Conservation (phyloP, 2,113 vertebrate species). For the Hippolais icterina region DNA sequence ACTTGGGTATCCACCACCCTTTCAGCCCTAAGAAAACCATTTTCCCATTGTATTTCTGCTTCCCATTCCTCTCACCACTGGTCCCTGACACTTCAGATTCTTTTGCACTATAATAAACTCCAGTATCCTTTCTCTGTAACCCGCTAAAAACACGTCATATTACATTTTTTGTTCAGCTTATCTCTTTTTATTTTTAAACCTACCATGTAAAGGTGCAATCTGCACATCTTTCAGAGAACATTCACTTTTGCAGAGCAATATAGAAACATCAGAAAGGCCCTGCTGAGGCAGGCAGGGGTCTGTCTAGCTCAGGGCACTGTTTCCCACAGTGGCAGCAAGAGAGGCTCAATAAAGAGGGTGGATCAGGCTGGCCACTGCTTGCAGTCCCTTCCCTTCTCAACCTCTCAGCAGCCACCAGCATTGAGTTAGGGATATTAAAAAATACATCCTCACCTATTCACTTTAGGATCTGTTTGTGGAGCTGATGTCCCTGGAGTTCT, state of each 20-base stretch:
- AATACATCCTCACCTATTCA: not conserved
- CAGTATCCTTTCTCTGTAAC: not conserved
- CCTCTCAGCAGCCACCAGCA: not conserved
- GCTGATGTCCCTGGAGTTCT: not conserved
- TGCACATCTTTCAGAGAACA: not conserved
- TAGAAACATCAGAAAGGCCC: not conserved
- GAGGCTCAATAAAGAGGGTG: not conserved
- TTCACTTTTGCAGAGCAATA: not conserved
- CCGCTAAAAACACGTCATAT: not conserved
- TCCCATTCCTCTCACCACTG: not conserved
- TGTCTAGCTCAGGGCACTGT: not conserved
- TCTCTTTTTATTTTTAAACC: not conserved
- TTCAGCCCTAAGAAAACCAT: not conserved
- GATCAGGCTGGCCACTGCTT: not conserved
- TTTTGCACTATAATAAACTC: not conserved
- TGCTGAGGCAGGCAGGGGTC: not conserved
- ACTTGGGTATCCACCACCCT: not conserved
- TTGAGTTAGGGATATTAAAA: not conserved
- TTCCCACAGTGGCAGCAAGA: not conserved
- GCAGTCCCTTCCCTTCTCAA: not conserved
- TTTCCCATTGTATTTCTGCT: not conserved
- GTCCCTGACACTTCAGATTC: not conserved
- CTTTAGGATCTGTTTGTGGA: not conserved
- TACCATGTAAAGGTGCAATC: not conserved
- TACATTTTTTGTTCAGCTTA: not conserved